phyloP scores from a whole-genome alignment of 1,140 invertebrate species.

The Orchesella cincta region DNA sequence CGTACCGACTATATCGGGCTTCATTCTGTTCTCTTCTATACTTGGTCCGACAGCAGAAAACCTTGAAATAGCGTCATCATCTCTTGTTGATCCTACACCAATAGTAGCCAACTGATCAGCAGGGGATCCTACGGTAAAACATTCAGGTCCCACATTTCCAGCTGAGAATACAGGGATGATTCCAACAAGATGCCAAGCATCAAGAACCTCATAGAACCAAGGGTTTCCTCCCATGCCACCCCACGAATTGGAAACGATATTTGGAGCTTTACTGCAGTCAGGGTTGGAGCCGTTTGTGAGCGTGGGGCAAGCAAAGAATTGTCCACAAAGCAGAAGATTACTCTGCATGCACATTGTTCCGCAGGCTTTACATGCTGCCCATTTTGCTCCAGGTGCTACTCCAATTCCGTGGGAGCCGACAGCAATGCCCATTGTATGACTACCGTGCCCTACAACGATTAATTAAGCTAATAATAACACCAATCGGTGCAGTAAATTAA shows the following conservation, averaged over 20 bases:
- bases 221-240: slow-evolving; percentile 29
- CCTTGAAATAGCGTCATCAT: neutral
- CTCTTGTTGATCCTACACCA: neutral
- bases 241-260: slow-evolving; percentile 31
- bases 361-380: neutral
- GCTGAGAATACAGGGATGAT: slow-evolving; percentile 23
- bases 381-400: neutral
- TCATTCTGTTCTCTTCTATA: neutral
- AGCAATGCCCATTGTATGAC: slow-evolving; percentile 9
- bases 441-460: slow-evolving; percentile 2
- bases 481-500: neutral
- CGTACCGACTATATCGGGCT: slow-evolving; percentile 1
- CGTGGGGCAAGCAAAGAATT: slow-evolving; percentile 42
- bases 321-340: slow-evolving; percentile 9
- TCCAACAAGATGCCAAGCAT: neutral
- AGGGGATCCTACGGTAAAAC: neutral
- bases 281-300: slow-evolving; percentile 13
- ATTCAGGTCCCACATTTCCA: neutral
- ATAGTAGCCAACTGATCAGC: neutral
- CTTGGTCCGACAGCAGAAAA: neutral
- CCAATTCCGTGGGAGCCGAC: neutral
- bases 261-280: slow-evolving; percentile 38
- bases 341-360: neutral
- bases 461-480: too few species aligned
- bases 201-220: neutral